Evolutionary conservation across 2,113 vertebrate species (phyloP).

Genomic region (Myiozetetes cayanensis): DNA sequence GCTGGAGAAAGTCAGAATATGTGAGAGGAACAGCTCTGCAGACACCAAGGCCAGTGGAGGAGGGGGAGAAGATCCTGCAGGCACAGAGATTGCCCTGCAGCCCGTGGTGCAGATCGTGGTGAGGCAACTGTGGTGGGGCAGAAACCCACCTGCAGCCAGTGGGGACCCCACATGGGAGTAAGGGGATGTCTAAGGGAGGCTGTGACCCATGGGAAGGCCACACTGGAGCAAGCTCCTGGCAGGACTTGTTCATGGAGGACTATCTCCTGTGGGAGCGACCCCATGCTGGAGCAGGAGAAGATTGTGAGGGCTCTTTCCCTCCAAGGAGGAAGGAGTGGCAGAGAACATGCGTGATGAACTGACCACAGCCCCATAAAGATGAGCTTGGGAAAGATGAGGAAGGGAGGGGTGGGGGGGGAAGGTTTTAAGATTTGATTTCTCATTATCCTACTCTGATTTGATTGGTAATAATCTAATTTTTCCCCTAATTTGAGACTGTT

Average conservation of each 20-base stretch:
- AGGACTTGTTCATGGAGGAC: neutral
- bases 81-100: fast-evolving
- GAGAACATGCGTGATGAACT: neutral
- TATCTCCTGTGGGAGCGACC: neutral
- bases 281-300: neutral
- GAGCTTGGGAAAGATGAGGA: neutral
- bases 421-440: neutral
- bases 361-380: neutral
- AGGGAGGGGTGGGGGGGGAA: neutral
- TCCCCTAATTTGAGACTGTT: neutral
- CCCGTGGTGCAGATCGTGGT: neutral
- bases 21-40: neutral
- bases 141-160: neutral
- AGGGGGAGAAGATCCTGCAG: neutral
- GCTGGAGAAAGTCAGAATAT: neutral
- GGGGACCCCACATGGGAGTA: neutral
- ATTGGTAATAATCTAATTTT: neutral
- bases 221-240: fast-evolving
- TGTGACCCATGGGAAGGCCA: neutral
- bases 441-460: neutral
- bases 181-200: neutral
- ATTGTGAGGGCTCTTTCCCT: too few relatives aligned
- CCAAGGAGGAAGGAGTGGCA: neutral
- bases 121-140: fast-evolving
- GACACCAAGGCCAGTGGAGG: neutral